Evolutionary conservation across 2,888 invertebrate genomes (phyloP).

Genomic region (Peribatodes rhomboidaria): DNA sequence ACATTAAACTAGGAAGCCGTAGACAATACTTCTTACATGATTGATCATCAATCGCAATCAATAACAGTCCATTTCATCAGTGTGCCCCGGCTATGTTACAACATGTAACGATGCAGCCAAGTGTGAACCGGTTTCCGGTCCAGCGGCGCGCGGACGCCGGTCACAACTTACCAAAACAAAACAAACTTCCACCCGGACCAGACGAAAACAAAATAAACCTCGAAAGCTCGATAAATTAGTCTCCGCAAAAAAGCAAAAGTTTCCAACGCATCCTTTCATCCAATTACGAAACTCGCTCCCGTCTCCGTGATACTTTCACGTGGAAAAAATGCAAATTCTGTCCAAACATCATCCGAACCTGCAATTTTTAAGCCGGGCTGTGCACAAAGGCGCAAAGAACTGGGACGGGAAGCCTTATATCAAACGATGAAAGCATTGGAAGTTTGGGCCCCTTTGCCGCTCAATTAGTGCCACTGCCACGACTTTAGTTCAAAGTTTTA

Average conservation of each 20-base stretch:
- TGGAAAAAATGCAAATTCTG: slow-evolving; percentile 54
- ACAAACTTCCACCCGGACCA: slow-evolving; percentile 13
- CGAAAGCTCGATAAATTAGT: slow-evolving; percentile 23
- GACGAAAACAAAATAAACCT: slow-evolving; percentile 27
- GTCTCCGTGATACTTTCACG: slow-evolving; percentile 40
- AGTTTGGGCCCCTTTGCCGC: slow-evolving; percentile 30
- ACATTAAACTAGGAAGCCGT: neutral
- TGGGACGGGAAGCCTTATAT: slow-evolving; percentile 34
- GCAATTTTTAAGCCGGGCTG: slow-evolving; percentile 46
- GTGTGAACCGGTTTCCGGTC: slow-evolving; percentile 39
- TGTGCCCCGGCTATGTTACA: slow-evolving; percentile 24
- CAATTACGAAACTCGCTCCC: slow-evolving; percentile 36
- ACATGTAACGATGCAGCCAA: slow-evolving; percentile 30
- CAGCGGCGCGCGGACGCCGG: slow-evolving; percentile 24
- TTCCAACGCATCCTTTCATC: slow-evolving; percentile 43
- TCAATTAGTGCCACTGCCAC: slow-evolving; percentile 37
- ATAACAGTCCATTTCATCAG: slow-evolving; percentile 9
- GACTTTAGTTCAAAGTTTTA: slow-evolving; percentile 26
- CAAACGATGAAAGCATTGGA: slow-evolving; percentile 30
- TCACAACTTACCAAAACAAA: slow-evolving; percentile 16
- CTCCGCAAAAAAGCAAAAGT: slow-evolving; percentile 28
- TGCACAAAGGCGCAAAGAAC: slow-evolving; percentile 41
- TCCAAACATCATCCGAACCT: slow-evolving; percentile 48
- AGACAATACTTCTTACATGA: slow-evolving; percentile 9
- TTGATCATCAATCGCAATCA: slow-evolving; percentile 7